phyloP scores from a whole-genome alignment of 2,113 vertebrate genomes.

The Microcebus murinus region DNA sequence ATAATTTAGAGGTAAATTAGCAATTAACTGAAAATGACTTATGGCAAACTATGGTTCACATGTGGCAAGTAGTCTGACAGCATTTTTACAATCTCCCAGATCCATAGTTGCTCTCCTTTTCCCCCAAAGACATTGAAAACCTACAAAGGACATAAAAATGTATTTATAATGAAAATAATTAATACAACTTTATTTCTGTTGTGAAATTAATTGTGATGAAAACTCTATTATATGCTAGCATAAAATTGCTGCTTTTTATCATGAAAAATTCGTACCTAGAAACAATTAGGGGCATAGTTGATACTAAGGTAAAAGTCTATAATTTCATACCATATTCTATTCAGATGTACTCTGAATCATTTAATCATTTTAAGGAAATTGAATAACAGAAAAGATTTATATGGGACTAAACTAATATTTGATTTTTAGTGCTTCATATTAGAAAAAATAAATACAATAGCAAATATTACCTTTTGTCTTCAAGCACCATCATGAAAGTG shows the following conservation, averaged over 20 bases:
- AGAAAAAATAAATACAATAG: neutral
- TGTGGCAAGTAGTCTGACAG: neutral
- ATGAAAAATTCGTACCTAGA: neutral
- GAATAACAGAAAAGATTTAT: neutral
- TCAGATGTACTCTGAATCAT: neutral
- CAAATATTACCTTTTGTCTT: neutral
- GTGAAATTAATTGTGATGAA: neutral
- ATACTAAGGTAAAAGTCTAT: neutral
- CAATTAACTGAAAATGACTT: constrained; percentile 69
- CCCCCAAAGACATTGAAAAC: neutral
- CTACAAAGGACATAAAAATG: neutral
- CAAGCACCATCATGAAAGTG: neutral
- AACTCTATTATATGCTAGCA: neutral
- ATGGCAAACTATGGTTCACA: neutral
- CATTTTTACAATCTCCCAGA: neutral
- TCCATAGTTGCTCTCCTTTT: neutral
- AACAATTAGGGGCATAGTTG: neutral
- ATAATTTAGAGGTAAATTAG: constrained; percentile 74
- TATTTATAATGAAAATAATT: neutral
- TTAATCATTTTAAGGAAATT: neutral
- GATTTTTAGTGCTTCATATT: neutral
- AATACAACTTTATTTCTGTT: neutral
- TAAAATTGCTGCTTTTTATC: neutral
- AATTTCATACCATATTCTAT: constrained; percentile 30
- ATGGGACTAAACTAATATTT: neutral